Base-by-base conservation (phyloP, 53 echinoderm and acorn worm species). In the Hippasteria phrygiana region DNA sequence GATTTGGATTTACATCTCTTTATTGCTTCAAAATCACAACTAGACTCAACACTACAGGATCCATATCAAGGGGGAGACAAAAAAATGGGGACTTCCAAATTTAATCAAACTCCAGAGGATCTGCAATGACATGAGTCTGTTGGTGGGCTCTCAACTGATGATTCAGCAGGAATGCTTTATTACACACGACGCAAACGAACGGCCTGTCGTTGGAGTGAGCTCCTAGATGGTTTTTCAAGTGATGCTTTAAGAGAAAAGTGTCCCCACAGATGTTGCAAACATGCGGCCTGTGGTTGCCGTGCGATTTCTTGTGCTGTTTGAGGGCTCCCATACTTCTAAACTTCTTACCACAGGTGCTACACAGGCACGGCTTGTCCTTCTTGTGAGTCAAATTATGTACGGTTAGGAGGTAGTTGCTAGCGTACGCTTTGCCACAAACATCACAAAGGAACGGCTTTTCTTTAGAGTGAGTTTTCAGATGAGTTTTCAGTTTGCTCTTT, bases 211-310 rank as follows among this genome's bases (percentile, higher is more conserved):
- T 63, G 64, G 28, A 8, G 24, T 63, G 64, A 20, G 64, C 32
- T n/a, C 32, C 32, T 0, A 63, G 24, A 27, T 63, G 64, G 29
- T 63, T 63, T 20, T 62, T 63, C 0, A 82, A 66, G 28, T 82
- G 82, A 36, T 82, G 63, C 37, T 18, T 82, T 5, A 38, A 38
- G 5, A 65, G 13, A 45, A 62, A 82, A 45, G 82, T 32, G 2
- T 82, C 63, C 7, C 82, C 82, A 82, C 82, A 82, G 16, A 82
- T 26, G 18, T 43, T 24, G 18, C 82, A 82, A 20, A 82, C 64
- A 32, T 42, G 43, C 28, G 82, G 82, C 34, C 82, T 43, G 8
- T 64, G 7, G 11, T 40, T n/a, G 17, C 22, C 11, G 65, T 82
- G 74, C 6, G 74, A 74, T 43, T 74, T 74, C 14, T 42, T 28